Conservation (phyloP, 2,797 vertebrate species). For the Danio kyathit region DNA sequence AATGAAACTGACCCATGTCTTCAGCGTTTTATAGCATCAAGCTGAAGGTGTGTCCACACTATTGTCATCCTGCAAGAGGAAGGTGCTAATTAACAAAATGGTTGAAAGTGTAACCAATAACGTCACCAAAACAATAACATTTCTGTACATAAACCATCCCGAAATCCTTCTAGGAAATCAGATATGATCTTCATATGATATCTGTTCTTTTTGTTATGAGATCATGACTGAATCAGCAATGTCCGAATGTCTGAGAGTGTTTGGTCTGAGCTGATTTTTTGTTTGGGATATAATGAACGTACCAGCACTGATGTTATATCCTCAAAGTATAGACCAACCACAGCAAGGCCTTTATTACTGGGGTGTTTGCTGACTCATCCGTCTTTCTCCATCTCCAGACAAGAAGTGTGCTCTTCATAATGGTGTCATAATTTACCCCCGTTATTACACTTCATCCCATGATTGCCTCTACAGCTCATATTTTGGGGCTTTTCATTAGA, state of each 20-base stretch:
- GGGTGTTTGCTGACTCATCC: constrained; percentile 29
- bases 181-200: neutral
- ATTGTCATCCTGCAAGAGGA: constrained; percentile 8
- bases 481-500: constrained; percentile 18
- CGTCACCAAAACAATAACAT: neutral
- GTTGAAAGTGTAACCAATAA: neutral
- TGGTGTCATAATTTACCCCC: constrained; percentile 16
- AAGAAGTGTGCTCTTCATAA: constrained; percentile 17
- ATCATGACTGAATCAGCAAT: constrained; percentile 27
- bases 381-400: neutral
- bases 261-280: constrained; percentile 3
- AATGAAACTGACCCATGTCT: neutral
- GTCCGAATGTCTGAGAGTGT: constrained; percentile 14
- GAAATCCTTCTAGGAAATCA: neutral
- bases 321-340: constrained; percentile 31
- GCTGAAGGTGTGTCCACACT: constrained; percentile 40
- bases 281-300: constrained; percentile 37
- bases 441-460: constrained; percentile 25
- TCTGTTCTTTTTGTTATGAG: neutral
- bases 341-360: constrained; percentile 38
- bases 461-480: constrained; percentile 22
- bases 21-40: constrained; percentile 33
- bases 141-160: too few relatives aligned
- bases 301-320: constrained; percentile 9
- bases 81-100: constrained; percentile 18